These are phyloP conservation scores for Torymus texanus DNA, from an alignment of 2,888 invertebrate genomes.

Conservation along the genomic window DNA sequence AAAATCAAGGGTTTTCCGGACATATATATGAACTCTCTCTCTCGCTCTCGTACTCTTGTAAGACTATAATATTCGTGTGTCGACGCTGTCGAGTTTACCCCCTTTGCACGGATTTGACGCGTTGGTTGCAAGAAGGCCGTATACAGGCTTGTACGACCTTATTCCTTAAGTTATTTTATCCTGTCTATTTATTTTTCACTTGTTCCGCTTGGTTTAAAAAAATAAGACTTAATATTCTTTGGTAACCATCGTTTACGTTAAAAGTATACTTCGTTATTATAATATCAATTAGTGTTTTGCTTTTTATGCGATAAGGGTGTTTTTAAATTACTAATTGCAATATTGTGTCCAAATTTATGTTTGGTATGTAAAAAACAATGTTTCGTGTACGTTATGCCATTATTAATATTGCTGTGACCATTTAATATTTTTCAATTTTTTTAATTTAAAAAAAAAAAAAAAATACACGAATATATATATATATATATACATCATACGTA, in stretches of 20 bases:
- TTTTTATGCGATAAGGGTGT: conserved; percentile 26
- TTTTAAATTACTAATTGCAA: conserved; percentile 27
- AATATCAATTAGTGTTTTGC: conserved; percentile 16
- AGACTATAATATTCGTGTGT: conserved; percentile 46
- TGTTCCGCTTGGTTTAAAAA: conserved; percentile 38
- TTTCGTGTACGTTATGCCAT: conserved; percentile 9
- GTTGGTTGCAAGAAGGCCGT: conserved; percentile 54
- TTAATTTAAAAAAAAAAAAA: background rate
- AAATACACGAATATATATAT: conserved; percentile 30
- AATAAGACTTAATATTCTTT: conserved; percentile 33
- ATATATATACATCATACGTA: background rate
- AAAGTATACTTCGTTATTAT: conserved; percentile 34
- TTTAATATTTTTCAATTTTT: conserved; percentile 32
- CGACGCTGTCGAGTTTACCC: conserved; percentile 46
- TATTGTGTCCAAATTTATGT: conserved; percentile 23
- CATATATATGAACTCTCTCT: conserved; percentile 34
- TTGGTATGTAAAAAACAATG: conserved; percentile 27
- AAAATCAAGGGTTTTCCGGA: conserved; percentile 44
- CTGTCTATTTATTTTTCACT: background rate
- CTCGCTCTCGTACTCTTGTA: conserved; percentile 15
- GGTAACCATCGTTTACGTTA: conserved; percentile 21
- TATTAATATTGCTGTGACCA: conserved; percentile 21
- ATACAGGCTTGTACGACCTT: conserved; percentile 46
- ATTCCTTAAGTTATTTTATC: conserved; percentile 48
- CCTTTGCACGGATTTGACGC: conserved; percentile 39